Base-by-base conservation (phyloP, 2,113 vertebrate species). In the Dromas ardeola region DNA sequence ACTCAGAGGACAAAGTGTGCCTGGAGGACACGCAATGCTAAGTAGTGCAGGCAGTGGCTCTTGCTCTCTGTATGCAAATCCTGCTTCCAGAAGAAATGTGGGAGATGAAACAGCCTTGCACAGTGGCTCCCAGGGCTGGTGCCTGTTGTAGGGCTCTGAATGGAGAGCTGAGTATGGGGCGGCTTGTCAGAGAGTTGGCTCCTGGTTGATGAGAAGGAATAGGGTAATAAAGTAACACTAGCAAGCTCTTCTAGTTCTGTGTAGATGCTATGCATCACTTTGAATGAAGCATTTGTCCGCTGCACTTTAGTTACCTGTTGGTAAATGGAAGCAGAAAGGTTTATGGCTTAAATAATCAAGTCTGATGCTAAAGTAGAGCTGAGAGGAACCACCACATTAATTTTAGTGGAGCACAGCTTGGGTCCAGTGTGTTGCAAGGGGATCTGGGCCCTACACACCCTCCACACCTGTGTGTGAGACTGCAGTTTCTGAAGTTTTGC, bases 1-100 rank as follows among this genome's bases (percentile, higher is more conserved):
- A 92, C 79, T 96, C 52, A 34, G 92, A 96, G 96, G 92, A 96
- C 96, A 95, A 87, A 96, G 86, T 81, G 88, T 97, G 94, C 92
- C 86, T 89, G 91, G 92, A 97, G 95, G 94, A 97, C 91, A 84
- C 1, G 1, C 67, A 53, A 38, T 27, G 55, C 93, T 66, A 88
- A 92, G 55, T 8, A 95, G 63, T 34, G 79, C 90, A 52, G 18
- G 1, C 13, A 67, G 80, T 79, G 61, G 86, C 83, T 87, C 77
- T 65, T 94, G 78, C 66, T 86, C 65, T 94, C 81, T 42, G n/a
- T 56, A 29, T 72, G 65, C 77, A 89, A 87, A 56, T 81, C 36
- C 43, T 71, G 59, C 84, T 78, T 70, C 53, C 66, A 88, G 81
- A 77, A 88, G 77, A 21, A 69, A 70, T 58, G 90, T 82, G 81